A percentile compares a stretch with the other conserved stretches of the same genome.
These are phyloP conservation scores for Oncorhynchus masou DNA, from an alignment of 2,113 vertebrate genomes.

Conservation along the genomic window DNA sequence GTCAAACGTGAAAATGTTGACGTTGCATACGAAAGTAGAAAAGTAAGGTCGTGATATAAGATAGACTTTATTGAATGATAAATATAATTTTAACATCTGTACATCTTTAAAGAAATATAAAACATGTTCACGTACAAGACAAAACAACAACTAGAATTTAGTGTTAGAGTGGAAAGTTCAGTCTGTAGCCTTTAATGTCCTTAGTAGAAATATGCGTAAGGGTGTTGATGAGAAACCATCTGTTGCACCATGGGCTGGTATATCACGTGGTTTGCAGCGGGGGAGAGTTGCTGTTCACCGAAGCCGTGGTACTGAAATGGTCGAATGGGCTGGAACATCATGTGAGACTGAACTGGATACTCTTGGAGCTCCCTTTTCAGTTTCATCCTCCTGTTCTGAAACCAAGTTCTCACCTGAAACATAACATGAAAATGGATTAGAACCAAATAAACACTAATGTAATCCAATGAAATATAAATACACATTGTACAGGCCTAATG, in stretches of 20 bases:
- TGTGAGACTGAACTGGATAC: slow-evolving; percentile 56
- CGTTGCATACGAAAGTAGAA: neutral
- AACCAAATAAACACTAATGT: neutral
- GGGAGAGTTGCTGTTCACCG: slow-evolving; percentile 43
- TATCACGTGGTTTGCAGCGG: slow-evolving; percentile 29
- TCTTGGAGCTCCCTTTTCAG: slow-evolving; percentile 80
- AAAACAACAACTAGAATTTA: slow-evolving; percentile 24
- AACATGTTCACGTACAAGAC: slow-evolving; percentile 35
- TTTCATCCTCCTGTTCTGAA: slow-evolving; percentile 90
- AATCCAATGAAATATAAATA: neutral
- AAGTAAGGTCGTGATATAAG: neutral
- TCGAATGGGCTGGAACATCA: slow-evolving; percentile 35
- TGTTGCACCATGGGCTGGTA: slow-evolving; percentile 44
- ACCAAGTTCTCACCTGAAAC: slow-evolving; percentile 84
- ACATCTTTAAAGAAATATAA: slow-evolving; percentile 39
- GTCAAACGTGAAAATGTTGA: neutral
- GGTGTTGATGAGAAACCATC: neutral
- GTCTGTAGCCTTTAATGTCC: neutral
- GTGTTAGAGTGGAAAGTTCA: slow-evolving; percentile 30
- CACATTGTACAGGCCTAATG: neutral
- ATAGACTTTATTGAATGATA: slow-evolving; percentile 20
- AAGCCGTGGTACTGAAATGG: slow-evolving; percentile 53
- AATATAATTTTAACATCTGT: slow-evolving; percentile 58
- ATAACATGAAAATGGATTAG: slow-evolving; percentile 2
- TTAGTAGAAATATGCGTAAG: slow-evolving; percentile 59